Conservation (phyloP, 2,113 vertebrate species). For the Sisor rabdophorus region DNA sequence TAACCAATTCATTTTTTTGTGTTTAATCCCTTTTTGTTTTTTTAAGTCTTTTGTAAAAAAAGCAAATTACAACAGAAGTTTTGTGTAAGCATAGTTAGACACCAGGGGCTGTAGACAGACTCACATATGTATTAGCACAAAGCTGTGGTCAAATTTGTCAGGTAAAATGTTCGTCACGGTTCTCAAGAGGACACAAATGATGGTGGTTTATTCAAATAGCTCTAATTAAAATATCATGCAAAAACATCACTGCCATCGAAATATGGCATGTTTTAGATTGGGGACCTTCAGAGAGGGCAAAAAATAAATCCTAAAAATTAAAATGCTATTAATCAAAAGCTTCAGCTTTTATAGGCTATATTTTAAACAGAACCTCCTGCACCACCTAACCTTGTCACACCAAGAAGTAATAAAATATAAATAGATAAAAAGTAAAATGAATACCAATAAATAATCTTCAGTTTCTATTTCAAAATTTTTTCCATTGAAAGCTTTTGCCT, state of each 20-base stretch:
- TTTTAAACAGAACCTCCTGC: not conserved
- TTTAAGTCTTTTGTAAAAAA: not conserved
- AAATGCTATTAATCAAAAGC: not conserved
- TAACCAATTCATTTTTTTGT: not conserved
- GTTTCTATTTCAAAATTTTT: no score
- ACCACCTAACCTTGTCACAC: not conserved
- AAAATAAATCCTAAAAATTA: slow-evolving; percentile 1
- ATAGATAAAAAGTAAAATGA: no score
- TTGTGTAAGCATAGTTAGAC: not conserved
- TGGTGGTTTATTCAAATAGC: slow-evolving; percentile 68
- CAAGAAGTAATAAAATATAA: no score
- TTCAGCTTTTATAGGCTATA: not conserved
- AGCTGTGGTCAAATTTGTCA: slow-evolving; percentile 60
- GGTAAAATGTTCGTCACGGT: slow-evolving; percentile 66
- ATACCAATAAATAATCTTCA: not conserved
- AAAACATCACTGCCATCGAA: slow-evolving; percentile 55
- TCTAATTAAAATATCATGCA: slow-evolving; percentile 69
- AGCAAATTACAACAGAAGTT: not conserved
- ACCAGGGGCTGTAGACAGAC: not conserved
- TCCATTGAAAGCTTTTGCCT: not conserved
- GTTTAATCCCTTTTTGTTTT: not conserved
- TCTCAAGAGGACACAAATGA: slow-evolving; percentile 64
- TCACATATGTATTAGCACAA: slow-evolving; percentile 6
- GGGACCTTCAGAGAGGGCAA: not conserved
- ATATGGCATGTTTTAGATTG: slow-evolving; percentile 51